These are phyloP conservation scores for Mesorhabditis belari DNA, from an alignment of 2,888 invertebrate species.

Conservation along the genomic window DNA sequence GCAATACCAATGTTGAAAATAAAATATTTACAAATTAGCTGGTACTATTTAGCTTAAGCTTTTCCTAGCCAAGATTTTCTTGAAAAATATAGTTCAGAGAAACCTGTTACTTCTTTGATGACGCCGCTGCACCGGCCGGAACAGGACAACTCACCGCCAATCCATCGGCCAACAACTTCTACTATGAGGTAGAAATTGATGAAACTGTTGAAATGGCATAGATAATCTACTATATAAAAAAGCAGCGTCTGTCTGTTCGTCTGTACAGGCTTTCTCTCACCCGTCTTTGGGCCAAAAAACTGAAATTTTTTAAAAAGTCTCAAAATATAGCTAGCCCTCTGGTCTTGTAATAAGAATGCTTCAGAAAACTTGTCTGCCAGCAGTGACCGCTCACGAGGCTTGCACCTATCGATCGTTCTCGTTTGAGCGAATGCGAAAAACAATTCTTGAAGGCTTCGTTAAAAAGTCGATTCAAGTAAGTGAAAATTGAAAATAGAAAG, in stretches of 20 bases:
- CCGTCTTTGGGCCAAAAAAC: too few relatives aligned
- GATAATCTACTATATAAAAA: too few relatives aligned
- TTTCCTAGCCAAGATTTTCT: neutral
- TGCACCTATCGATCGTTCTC: constrained; percentile 54
- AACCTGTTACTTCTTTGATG: constrained; percentile 54
- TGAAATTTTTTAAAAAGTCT: too few relatives aligned
- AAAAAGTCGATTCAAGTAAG: constrained; percentile 54
- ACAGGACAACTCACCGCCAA: constrained; percentile 50
- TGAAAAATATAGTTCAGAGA: constrained; percentile 19
- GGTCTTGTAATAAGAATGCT: too few relatives aligned
- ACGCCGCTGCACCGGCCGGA: constrained; percentile 52
- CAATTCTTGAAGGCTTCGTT: constrained; percentile 57
- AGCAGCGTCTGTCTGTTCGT: too few relatives aligned
- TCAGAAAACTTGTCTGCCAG: constrained; percentile 54
- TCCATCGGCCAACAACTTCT: constrained; percentile 53
- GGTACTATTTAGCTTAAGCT: too few relatives aligned
- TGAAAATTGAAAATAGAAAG: neutral
- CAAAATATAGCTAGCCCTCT: too few relatives aligned
- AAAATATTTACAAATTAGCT: too few relatives aligned
- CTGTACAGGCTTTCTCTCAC: too few relatives aligned
- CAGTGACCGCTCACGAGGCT: constrained; percentile 51
- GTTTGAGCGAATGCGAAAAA: constrained; percentile 59
- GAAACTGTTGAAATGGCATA: neutral
- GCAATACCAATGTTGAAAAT: too few relatives aligned
- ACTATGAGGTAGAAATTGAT: constrained; percentile 45